These are phyloP conservation scores for Eumacrocentrus americanus DNA, from an alignment of 2,888 invertebrate species.

Conservation along the genomic window DNA sequence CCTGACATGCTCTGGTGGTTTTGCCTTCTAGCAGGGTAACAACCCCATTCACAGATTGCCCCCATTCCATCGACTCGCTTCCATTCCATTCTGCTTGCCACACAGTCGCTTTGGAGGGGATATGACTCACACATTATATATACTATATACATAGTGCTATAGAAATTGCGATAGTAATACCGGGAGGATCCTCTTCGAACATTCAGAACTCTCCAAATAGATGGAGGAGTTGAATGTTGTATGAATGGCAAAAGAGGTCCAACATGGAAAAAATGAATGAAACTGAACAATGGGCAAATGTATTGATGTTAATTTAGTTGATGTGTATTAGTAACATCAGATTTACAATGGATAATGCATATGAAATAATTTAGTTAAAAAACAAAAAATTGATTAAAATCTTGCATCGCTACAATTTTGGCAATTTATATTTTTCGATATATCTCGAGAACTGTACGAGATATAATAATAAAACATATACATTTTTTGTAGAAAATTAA, in stretches of 20 bases:
- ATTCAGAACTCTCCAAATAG: constrained; percentile 1
- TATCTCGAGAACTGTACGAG: no score
- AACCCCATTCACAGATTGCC: constrained; percentile 10
- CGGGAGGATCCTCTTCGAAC: background rate
- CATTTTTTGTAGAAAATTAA: no score
- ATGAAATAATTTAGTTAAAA: no score
- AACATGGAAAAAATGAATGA: constrained; percentile 7
- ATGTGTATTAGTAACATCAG: no score
- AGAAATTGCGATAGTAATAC: background rate
- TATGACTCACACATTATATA: constrained; percentile 6
- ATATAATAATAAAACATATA: no score
- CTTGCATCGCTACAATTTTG: no score
- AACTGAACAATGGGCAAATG: no score
- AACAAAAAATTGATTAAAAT: no score
- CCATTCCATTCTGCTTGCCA: background rate
- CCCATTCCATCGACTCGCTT: background rate
- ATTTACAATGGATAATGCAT: no score
- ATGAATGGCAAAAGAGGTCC: constrained; percentile 15
- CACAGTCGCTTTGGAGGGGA: background rate
- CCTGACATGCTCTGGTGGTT: constrained; percentile 5
- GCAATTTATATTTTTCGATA: no score
- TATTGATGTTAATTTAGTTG: no score
- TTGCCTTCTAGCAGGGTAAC: constrained; percentile 5
- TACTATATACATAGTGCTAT: constrained; percentile 4
- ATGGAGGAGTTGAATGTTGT: background rate